Percentiles rank a stretch among this genome's conserved stretches.
phyloP scores from a whole-genome alignment of 2,113 vertebrate genomes.

The Salvelinus alpinus region DNA sequence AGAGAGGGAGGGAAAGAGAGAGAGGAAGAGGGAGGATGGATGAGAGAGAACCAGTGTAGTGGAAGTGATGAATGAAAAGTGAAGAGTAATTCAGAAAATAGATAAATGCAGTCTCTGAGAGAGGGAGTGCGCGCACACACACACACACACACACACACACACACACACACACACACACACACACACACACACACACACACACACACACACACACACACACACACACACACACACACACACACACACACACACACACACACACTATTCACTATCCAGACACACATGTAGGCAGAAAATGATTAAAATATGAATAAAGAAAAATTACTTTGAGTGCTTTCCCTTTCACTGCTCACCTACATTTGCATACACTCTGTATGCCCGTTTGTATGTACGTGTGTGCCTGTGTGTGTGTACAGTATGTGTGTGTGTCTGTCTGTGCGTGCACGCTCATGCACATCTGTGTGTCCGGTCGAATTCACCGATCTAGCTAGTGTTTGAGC shows the following conservation, averaged over 20 bases:
- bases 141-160: no score
- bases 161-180: no score
- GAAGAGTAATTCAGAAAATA: slow-evolving; percentile 41
- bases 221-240: not conserved
- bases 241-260: not conserved
- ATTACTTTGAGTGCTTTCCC: no score
- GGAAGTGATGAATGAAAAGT: slow-evolving; percentile 42
- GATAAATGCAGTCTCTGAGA: slow-evolving; percentile 21
- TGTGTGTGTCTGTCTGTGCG: no score
- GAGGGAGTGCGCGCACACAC: fast-evolving
- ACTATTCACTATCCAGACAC: no score
- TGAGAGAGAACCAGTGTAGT: slow-evolving; percentile 6
- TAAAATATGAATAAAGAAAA: no score
- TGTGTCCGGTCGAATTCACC: not conserved
- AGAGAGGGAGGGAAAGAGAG: not conserved
- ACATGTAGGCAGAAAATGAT: no score
- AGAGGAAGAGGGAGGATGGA: no score
- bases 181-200: no score
- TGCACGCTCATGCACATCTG: not conserved
- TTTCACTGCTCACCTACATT: not conserved
- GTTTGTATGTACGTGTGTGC: not conserved
- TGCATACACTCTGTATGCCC: not conserved
- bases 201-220: no score
- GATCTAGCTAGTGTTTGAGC: not conserved
- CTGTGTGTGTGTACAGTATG: not conserved